These are phyloP conservation scores for Zoanthus sociatus DNA, from an alignment of 92 coral and sea anemone species.

Conservation along the genomic window DNA sequence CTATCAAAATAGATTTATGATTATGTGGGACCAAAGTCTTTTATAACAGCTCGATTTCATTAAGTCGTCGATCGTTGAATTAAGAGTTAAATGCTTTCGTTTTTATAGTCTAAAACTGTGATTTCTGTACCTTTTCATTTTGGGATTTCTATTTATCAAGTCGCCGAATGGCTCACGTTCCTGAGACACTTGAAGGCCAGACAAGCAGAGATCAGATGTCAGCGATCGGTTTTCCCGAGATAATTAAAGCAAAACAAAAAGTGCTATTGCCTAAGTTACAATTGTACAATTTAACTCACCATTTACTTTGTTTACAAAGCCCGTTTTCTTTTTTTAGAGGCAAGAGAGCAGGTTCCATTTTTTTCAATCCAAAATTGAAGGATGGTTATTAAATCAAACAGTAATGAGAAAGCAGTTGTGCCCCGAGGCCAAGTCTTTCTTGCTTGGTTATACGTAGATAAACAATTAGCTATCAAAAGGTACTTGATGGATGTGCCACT, in stretches of 20 bases:
- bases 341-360: neutral
- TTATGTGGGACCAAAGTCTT: slow-evolving; percentile 2
- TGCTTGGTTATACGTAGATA: neutral
- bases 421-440: slow-evolving; percentile 16
- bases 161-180: slow-evolving; percentile 35
- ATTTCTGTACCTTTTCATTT: neutral
- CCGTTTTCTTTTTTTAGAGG: neutral
- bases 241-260: slow-evolving; percentile 42
- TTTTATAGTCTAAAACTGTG: neutral
- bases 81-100: neutral
- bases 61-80: neutral
- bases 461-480: slow-evolving; percentile 43
- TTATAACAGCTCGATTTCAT: slow-evolving; percentile 11
- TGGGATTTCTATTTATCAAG: slow-evolving; percentile 34
- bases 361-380: neutral
- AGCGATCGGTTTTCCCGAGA: slow-evolving; percentile 31
- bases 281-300: neutral
- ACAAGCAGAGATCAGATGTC: slow-evolving; percentile 24
- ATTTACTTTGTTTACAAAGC: neutral
- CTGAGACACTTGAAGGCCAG: slow-evolving; percentile 20
- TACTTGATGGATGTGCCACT: slow-evolving; percentile 38
- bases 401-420: neutral
- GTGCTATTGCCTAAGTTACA: slow-evolving; percentile 1
- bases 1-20: slow-evolving; percentile 39
- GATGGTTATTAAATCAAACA: neutral